These are phyloP conservation scores for Alectoris magna DNA, from an alignment of 2,797 vertebrate genomes.

Conservation along the genomic window DNA sequence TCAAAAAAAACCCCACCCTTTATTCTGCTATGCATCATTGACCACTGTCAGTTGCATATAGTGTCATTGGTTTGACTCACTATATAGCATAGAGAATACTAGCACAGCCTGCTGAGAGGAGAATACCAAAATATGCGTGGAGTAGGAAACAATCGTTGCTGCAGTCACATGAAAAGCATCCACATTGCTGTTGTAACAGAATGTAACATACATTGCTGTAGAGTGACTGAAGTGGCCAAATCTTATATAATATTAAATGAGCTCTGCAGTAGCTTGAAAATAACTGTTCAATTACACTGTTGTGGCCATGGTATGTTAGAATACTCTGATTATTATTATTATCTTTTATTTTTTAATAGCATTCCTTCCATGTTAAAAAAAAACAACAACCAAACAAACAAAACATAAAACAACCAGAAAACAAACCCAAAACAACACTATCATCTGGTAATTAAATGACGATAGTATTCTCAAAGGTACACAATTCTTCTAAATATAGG, in stretches of 20 bases:
- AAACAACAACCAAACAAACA: background rate
- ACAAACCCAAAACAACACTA: background rate
- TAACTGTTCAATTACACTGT: background rate
- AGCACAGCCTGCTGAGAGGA: background rate
- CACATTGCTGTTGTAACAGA: background rate
- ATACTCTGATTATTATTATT: background rate
- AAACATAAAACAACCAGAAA: background rate
- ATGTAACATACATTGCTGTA: background rate
- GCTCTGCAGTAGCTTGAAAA: background rate
- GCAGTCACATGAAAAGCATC: background rate
- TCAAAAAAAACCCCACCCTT: background rate
- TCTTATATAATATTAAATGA: background rate
- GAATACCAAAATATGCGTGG: background rate
- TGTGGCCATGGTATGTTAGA: accelerated
- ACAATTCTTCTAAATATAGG: constrained; percentile 3
- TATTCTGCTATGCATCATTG: background rate
- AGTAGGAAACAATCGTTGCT: background rate
- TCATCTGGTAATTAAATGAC: background rate
- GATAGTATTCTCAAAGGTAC: background rate
- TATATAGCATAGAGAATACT: background rate
- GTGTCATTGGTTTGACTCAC: background rate
- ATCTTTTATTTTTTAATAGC: background rate
- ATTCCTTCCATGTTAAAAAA: background rate
- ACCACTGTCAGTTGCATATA: background rate
- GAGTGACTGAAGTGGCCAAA: background rate